A percentile compares a stretch with the other conserved stretches of the same genome.
These are phyloP conservation scores for Fistularia commersonii DNA, from an alignment of 2,797 vertebrate species.

Conservation along the genomic window DNA sequence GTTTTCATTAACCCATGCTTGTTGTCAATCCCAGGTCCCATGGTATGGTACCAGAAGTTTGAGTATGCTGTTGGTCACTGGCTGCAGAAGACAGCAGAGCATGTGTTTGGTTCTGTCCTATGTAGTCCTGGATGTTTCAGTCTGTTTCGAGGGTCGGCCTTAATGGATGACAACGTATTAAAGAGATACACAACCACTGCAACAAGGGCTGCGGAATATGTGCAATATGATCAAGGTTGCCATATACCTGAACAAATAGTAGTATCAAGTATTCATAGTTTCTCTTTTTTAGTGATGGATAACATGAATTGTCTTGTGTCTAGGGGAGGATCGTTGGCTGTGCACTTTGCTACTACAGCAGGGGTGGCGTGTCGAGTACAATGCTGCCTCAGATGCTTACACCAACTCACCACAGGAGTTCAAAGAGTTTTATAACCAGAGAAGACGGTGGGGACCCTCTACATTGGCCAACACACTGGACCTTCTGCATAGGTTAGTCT, in stretches of 20 bases:
- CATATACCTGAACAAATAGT: background rate
- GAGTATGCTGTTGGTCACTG: constrained; percentile 84
- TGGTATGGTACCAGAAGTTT: constrained; percentile 88
- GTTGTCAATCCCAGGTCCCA: constrained; percentile 66
- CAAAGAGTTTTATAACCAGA: constrained; percentile 84
- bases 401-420: constrained; percentile 84
- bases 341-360: constrained; percentile 81
- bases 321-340: constrained; percentile 84
- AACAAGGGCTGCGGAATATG: constrained; percentile 72
- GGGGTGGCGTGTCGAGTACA: constrained; percentile 84
- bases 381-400: constrained; percentile 82
- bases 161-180: constrained; percentile 82
- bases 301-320: background rate
- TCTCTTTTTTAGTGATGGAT: background rate
- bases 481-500: constrained; percentile 68
- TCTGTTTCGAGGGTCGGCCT: constrained; percentile 77
- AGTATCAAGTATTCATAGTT: background rate
- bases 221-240: constrained; percentile 83
- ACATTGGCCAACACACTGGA: constrained; percentile 82
- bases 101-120: constrained; percentile 81
- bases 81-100: constrained; percentile 83
- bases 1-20: too few species aligned
- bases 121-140: constrained; percentile 84
- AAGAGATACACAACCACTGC: constrained; percentile 80
- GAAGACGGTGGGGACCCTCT: constrained; percentile 81